Evolutionary conservation across 53 echinoderm and acorn worm species (phyloP).

Genomic region (Henricia sp.): DNA sequence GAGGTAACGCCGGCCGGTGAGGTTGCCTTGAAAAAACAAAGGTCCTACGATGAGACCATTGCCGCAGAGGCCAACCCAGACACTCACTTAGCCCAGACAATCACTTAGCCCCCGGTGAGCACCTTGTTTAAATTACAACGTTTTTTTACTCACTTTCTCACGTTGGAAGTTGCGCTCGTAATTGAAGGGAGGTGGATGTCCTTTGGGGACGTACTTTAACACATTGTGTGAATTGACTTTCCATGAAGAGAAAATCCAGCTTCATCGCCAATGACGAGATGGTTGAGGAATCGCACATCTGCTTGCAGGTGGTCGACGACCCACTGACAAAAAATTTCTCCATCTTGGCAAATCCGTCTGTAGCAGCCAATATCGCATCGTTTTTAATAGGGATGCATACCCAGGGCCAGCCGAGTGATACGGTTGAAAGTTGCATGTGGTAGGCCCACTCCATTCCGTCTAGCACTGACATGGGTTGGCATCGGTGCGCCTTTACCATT

Average conservation of each 20-base stretch:
- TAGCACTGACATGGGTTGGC: neutral
- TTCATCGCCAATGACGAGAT: conserved; percentile 13
- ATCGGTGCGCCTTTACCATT: conserved; percentile 1
- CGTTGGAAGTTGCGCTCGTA: neutral
- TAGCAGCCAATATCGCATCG: neutral
- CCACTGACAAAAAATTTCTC: conserved; percentile 22
- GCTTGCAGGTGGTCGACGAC: conserved; percentile 10
- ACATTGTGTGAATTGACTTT: conserved; percentile 24
- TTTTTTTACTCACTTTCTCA: too few relatives aligned
- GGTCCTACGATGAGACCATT: conserved; percentile 57
- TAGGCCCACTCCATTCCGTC: neutral
- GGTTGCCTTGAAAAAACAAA: conserved; percentile 28
- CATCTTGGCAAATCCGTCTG: neutral
- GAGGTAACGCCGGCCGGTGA: conserved; percentile 41
- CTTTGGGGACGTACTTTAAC: neutral
- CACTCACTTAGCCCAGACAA: conserved; percentile 38
- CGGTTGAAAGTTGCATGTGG: neutral
- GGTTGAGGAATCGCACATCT: neutral
- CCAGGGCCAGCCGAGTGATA: neutral
- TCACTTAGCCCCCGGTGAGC: too few relatives aligned
- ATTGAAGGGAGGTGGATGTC: conserved; percentile 9
- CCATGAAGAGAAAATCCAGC: conserved; percentile 13
- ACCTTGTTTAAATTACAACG: too few relatives aligned
- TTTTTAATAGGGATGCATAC: neutral
- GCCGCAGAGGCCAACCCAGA: conserved; percentile 63